phyloP scores from a whole-genome alignment of 2,888 invertebrate genomes.

The Plutella xylostella region DNA sequence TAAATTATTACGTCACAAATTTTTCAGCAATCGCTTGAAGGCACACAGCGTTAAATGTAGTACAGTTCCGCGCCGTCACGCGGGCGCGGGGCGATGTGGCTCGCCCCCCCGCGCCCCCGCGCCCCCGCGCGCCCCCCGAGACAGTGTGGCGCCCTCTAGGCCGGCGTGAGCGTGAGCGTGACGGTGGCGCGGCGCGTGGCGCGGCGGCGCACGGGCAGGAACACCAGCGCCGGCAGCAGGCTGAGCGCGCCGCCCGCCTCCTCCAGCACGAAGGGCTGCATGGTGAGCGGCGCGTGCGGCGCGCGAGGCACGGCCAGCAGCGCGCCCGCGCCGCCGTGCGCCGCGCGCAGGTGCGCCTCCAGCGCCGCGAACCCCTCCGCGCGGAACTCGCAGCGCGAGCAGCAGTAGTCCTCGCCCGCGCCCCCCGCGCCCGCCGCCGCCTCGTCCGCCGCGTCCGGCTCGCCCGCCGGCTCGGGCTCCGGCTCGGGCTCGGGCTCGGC shows the following conservation, averaged over 20 bases:
- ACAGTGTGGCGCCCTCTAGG: slow-evolving; percentile 63
- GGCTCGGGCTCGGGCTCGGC: slow-evolving; percentile 19
- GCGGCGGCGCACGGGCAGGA: slow-evolving; percentile 91
- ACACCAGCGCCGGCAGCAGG: slow-evolving; percentile 92
- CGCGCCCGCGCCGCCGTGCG: slow-evolving; percentile 63
- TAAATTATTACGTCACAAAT: slow-evolving; percentile 62
- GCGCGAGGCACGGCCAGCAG: slow-evolving; percentile 73
- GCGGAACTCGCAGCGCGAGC: slow-evolving; percentile 60
- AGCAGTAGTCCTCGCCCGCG: slow-evolving; percentile 39
- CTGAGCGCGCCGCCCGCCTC: slow-evolving; percentile 68
- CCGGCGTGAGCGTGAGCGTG: slow-evolving; percentile 94
- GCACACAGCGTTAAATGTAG: slow-evolving; percentile 82
- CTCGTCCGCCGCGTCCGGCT: slow-evolving; percentile 23
- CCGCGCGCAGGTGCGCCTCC: slow-evolving; percentile 59
- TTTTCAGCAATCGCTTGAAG: slow-evolving; percentile 83
- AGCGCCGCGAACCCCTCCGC: slow-evolving; percentile 58
- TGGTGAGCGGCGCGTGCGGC: slow-evolving; percentile 76
- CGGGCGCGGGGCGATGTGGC: slow-evolving; percentile 43
- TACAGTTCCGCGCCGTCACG: slow-evolving; percentile 42
- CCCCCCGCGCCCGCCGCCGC: slow-evolving; percentile 30
- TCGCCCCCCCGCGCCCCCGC: slow-evolving; percentile 38
- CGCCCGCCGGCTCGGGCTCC: slow-evolving; percentile 20
- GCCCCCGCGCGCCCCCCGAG: slow-evolving; percentile 14
- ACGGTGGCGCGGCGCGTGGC: slow-evolving; percentile 88
- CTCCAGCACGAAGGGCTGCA: slow-evolving; percentile 94